phyloP scores from a whole-genome alignment of 2,888 invertebrate species.

The Cylindroiulus punctatus region DNA sequence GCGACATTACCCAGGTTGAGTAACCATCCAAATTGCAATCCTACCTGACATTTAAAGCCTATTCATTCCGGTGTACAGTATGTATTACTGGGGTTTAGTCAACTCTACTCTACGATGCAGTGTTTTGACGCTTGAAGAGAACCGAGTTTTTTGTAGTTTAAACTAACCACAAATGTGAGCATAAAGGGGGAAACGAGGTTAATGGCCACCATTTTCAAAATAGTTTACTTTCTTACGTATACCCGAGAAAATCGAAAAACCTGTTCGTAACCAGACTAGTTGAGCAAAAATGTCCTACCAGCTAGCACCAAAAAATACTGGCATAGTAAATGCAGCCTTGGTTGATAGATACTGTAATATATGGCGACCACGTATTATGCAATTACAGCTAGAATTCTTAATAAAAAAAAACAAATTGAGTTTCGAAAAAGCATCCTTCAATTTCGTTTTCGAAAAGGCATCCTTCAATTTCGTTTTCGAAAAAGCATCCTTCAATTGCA shows the following conservation, averaged over 20 bases:
- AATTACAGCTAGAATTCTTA: background rate
- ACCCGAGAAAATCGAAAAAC: background rate
- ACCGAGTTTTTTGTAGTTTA: slow-evolving; percentile 36
- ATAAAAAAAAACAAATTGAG: background rate
- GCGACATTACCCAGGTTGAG: background rate
- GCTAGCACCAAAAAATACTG: background rate
- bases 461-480: background rate
- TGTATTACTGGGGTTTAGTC: slow-evolving; percentile 43
- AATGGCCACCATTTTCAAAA: slow-evolving; percentile 47
- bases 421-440: background rate
- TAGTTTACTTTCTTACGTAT: slow-evolving; percentile 37
- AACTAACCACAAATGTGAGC: slow-evolving; percentile 24
- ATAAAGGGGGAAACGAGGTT: slow-evolving; percentile 37
- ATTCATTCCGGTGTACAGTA: slow-evolving; percentile 16
- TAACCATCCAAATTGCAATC: background rate
- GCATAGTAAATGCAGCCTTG: background rate
- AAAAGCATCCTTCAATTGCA: background rate
- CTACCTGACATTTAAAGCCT: background rate
- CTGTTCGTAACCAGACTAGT: slow-evolving; percentile 40
- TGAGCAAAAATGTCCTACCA: background rate
- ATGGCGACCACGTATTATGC: slow-evolving; percentile 1
- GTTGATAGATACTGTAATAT: background rate
- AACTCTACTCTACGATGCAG: background rate
- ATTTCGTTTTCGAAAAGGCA: background rate
- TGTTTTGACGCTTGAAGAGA: slow-evolving; percentile 35